Evolutionary conservation across 2,113 vertebrate genomes (phyloP).

Genomic region (Alosa alosa): DNA sequence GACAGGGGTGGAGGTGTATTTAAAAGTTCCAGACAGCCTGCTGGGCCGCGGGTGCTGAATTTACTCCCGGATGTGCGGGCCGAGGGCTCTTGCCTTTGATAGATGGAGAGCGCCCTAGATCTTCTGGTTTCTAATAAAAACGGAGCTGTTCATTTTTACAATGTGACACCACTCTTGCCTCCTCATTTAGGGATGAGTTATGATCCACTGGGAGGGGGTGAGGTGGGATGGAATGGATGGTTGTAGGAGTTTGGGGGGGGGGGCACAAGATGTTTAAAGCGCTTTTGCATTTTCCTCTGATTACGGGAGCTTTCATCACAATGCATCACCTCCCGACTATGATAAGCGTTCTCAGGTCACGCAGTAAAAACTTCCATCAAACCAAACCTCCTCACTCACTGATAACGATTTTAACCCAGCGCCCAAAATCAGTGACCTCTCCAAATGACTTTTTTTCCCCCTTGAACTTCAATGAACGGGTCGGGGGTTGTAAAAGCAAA

Average conservation of each 20-base stretch:
- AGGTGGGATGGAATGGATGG: not conserved
- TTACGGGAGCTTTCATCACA: constrained; percentile 10
- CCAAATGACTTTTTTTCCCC: not conserved
- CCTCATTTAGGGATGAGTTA: constrained; percentile 37
- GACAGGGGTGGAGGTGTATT: constrained; percentile 36
- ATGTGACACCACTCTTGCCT: constrained; percentile 48
- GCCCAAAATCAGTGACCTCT: constrained; percentile 1
- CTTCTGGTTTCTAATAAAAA: constrained; percentile 58
- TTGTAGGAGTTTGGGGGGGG: not conserved
- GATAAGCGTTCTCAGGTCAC: not conserved
- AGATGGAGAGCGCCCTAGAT: constrained; percentile 55
- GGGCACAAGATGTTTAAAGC: constrained; percentile 12
- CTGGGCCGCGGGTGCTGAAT: constrained; percentile 48
- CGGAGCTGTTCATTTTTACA: constrained; percentile 46
- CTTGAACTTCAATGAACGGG: not conserved
- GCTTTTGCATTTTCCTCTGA: not conserved
- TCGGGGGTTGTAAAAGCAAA: not conserved
- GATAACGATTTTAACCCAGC: not conserved
- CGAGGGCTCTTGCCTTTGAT: constrained; percentile 51
- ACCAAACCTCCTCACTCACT: not conserved
- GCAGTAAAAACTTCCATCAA: not conserved
- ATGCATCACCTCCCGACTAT: not conserved
- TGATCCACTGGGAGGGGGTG: not conserved
- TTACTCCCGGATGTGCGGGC: constrained; percentile 33
- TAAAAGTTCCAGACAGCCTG: constrained; percentile 44